Conservation (phyloP, 2,888 invertebrate genomes). For the Tetanocera ferruginea region DNA sequence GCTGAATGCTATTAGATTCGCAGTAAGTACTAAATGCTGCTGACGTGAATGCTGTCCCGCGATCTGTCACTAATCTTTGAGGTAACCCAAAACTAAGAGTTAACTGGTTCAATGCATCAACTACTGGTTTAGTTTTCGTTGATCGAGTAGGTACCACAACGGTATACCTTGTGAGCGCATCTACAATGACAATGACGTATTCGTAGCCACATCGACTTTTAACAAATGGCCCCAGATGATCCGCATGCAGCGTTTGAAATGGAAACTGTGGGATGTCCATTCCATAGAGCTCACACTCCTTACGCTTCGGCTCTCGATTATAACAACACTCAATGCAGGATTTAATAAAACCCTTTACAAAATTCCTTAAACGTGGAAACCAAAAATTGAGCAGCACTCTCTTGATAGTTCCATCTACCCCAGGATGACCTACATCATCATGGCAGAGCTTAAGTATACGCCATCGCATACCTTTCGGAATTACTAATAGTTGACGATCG, state of each 20-base stretch:
- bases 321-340: constrained; percentile 33
- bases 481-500: background rate
- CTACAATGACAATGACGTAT: constrained; percentile 20
- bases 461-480: constrained; percentile 4
- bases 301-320: background rate
- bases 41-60: constrained; percentile 32
- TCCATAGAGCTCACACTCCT: constrained; percentile 30
- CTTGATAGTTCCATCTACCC: background rate
- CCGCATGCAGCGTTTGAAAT: constrained; percentile 29
- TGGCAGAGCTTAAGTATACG: constrained; percentile 8
- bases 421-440: constrained; percentile 24
- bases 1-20: background rate
- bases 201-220: constrained; percentile 23
- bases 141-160: constrained; percentile 18
- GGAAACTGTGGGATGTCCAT: constrained; percentile 21
- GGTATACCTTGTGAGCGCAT: constrained; percentile 19
- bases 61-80: constrained; percentile 29
- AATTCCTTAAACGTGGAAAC: constrained; percentile 16
- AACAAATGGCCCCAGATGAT: constrained; percentile 31
- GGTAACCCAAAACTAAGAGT: constrained; percentile 30
- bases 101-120: constrained; percentile 19
- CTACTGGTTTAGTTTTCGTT: constrained; percentile 30
- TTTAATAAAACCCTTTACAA: constrained; percentile 22
- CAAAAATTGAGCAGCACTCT: background rate
- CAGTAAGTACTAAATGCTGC: background rate